phyloP scores from a whole-genome alignment of 1,140 invertebrate genomes.

The Rhynchophorus ferrugineus region DNA sequence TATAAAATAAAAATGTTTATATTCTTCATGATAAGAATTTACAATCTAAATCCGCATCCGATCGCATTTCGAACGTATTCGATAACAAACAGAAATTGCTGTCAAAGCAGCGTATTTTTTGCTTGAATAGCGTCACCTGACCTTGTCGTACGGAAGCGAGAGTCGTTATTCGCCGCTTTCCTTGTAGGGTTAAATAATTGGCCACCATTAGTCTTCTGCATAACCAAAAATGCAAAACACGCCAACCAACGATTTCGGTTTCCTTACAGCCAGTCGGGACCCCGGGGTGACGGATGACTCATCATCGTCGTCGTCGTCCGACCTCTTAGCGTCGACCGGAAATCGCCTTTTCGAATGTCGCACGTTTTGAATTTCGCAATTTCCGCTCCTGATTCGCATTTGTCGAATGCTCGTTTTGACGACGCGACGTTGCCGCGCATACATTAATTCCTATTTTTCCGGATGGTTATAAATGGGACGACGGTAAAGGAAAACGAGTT shows the following conservation, averaged over 20 bases:
- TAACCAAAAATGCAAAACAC: conserved; percentile 1
- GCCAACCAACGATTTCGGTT: conserved; percentile 2
- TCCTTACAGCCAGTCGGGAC: not conserved
- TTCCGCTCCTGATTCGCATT: conserved; percentile 2
- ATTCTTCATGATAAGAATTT: too few species aligned
- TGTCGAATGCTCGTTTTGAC: conserved; percentile 1
- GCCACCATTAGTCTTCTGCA: not conserved
- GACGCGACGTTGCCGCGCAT: not conserved
- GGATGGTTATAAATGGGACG: not conserved
- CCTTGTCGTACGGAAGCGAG: too few species aligned
- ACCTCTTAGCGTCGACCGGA: conserved; percentile 2
- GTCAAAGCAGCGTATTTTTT: too few species aligned
- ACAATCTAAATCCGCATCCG: too few species aligned
- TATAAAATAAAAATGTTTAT: too few species aligned
- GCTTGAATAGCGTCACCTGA: too few species aligned
- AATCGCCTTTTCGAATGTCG: conserved; percentile 5
- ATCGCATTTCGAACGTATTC: too few species aligned
- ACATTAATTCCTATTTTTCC: too few species aligned
- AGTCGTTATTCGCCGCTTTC: too few species aligned
- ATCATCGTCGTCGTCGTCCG: too few species aligned
- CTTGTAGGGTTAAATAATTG: not conserved
- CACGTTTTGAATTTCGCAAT: conserved; percentile 2
- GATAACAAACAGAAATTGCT: too few species aligned
- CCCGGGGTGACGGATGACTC: not conserved
- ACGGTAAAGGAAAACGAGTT: not conserved